Base-by-base conservation (phyloP, 1,140 invertebrate genomes). In the Macrotrachela quadricornifera region DNA sequence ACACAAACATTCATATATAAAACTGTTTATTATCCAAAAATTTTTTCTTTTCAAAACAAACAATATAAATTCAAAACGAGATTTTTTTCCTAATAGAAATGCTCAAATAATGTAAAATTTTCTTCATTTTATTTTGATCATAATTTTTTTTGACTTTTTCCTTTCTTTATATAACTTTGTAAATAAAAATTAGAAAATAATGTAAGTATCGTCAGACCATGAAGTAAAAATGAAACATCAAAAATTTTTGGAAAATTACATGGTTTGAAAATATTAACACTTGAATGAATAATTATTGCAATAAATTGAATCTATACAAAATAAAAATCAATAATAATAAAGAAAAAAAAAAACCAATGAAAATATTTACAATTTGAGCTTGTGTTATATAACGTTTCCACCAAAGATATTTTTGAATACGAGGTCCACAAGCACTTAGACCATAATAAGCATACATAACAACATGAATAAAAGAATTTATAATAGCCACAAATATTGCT, bases 401-500 rank as follows among this genome's bases (percentile, higher is more conserved):
- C 68, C 69, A 72, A 9, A 72, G 58, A 51, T 69, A 70, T 43
- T 66, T 67, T 47, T 69, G 65, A 57, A 67, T 58, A 10, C 59
- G 49, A 10, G 67, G 49, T 61, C 64, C 69, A 75, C 75, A 3
- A 72, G 75, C n/a, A 74, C 77, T 44, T 75, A 71, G 55, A 78
- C 69, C 64, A 62, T 85, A 85, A 63, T 85, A 81, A 18, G 72
- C 66, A 62, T 85, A 85, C 82, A 85, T 85, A 6, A 83, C 67
- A 14, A 78, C 70, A 61, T 85, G 82, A 0, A 85, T 79, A 51
- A 79, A 75, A 0, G 75, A 77, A 65, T 85, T 84, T 16, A 83
- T 54, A 10, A 77, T 62, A 49, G 58, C 56, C 49, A 59, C 51
- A 59, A 62, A 59, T 57, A 61, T 61, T 41, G 63, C 57, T 62